Conservation (phyloP, 2,113 vertebrate species). For the Sorex fumeus region DNA sequence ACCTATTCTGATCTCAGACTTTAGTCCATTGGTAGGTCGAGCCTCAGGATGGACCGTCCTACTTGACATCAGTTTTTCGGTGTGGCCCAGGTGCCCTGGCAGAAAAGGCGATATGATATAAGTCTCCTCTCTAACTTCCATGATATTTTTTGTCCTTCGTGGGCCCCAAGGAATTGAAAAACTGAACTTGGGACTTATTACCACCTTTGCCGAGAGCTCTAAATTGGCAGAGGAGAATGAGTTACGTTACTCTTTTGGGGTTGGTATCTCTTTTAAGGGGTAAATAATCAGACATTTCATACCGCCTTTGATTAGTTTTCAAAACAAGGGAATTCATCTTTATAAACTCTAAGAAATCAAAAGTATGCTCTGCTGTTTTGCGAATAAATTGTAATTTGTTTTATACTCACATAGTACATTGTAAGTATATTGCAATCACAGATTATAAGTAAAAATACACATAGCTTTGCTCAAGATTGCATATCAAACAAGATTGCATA, state of each 20-base stretch:
- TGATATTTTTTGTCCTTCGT: no score
- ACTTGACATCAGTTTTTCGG: background rate
- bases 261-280: background rate
- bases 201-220: no score
- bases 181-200: no score
- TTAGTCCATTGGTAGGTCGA: background rate
- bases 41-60: background rate
- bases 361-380: background rate
- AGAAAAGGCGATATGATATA: background rate
- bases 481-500: no score
- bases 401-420: background rate
- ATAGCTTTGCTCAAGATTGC: no score
- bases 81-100: accelerated
- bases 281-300: background rate
- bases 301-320: background rate
- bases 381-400: background rate
- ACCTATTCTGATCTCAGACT: background rate
- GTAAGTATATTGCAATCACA: background rate
- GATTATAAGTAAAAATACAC: no score
- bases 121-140: background rate
- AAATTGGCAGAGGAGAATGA: background rate
- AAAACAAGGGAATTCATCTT: background rate
- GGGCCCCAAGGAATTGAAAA: no score
- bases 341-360: slow-evolving; percentile 8
- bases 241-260: background rate